Percentiles rank a stretch among this genome's conserved stretches.
These are phyloP conservation scores for Automeris io DNA, from an alignment of 2,888 invertebrate species.

Conservation along the genomic window DNA sequence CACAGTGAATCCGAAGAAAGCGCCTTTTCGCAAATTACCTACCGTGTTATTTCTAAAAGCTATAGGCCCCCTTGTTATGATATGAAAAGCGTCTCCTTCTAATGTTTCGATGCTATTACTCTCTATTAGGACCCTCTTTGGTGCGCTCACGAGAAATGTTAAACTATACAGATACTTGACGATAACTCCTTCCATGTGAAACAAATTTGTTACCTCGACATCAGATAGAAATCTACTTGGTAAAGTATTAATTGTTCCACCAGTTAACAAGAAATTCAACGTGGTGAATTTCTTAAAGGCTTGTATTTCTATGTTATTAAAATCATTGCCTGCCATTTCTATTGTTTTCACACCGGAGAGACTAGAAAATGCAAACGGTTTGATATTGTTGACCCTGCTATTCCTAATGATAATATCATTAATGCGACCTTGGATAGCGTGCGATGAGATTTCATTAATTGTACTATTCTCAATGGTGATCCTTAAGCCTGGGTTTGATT, in stretches of 20 bases:
- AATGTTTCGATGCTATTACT: constrained; percentile 77
- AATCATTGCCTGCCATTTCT: constrained; percentile 77
- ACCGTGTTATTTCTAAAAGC: constrained; percentile 82
- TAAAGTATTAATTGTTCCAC: constrained; percentile 77
- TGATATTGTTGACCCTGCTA: constrained; percentile 78
- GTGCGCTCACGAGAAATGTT: constrained; percentile 81
- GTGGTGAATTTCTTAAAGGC: constrained; percentile 88
- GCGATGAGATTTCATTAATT: constrained; percentile 72
- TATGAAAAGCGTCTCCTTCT: constrained; percentile 81
- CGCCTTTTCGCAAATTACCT: constrained; percentile 73
- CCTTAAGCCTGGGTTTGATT: constrained; percentile 79
- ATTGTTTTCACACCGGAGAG: constrained; percentile 80
- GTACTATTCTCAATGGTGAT: constrained; percentile 69
- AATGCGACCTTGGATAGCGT: constrained; percentile 84
- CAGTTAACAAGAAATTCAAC: constrained; percentile 79
- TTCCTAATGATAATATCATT: constrained; percentile 81
- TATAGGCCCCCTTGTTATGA: constrained; percentile 78
- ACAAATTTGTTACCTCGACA: constrained; percentile 80
- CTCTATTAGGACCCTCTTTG: constrained; percentile 78
- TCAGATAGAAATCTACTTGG: constrained; percentile 86
- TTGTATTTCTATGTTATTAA: constrained; percentile 80
- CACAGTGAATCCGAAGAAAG: constrained; percentile 78
- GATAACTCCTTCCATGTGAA: constrained; percentile 80
- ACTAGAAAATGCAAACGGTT: constrained; percentile 86
- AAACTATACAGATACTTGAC: constrained; percentile 81